Base-by-base conservation (phyloP, 2,113 vertebrate species). In the Protobothrops mucrosquamatus region DNA sequence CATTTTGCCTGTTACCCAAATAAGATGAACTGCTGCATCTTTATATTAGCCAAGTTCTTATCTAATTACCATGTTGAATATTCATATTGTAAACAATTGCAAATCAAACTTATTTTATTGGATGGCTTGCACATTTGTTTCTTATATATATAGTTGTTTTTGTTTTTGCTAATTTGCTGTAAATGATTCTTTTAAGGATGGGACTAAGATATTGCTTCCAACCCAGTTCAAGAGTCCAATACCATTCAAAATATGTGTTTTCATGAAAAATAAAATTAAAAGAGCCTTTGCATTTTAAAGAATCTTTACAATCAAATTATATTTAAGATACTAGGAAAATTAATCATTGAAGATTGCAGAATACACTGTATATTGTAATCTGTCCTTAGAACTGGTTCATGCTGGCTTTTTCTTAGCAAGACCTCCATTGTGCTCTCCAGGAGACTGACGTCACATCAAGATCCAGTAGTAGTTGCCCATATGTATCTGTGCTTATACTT, bases 221-320 rank as follows among this genome's bases (percentile, higher is more conserved):
- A 92, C 92, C 93, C n/a, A 95, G 74, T 61, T 34, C 92, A 54
- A 24, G 93, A 89, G 39, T 48, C 48, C 92, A 56, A 93, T 61
- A 43, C 93, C 54, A 48, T 88, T 23, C 86, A 59, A 24, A 61
- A 88, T 39, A 2, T 89, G 39, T 94, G 92, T 85, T 34, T 74
- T 2, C 34, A 88, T 92, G 3, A 59, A 81, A 88, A 93, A 94
- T 59, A 59, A 48, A 88, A 51, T n/a, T 61, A 93, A 93, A 85
- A 46, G 29, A 51, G 5, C 29, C 11, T 69, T 69, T 69, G 29
- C 29, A 69, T 69, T 69, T n/a, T 69, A 69, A 69, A 69, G 61
- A 69, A 12, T 2, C 64, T 69, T 34, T 69, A 69, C 64, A 69
- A 69, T 34, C 29, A 69, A 69, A 69, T 69, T 69, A 69, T 34